Evolutionary conservation across 2,113 vertebrate species (phyloP).

Genomic region (Arizona elegans): DNA sequence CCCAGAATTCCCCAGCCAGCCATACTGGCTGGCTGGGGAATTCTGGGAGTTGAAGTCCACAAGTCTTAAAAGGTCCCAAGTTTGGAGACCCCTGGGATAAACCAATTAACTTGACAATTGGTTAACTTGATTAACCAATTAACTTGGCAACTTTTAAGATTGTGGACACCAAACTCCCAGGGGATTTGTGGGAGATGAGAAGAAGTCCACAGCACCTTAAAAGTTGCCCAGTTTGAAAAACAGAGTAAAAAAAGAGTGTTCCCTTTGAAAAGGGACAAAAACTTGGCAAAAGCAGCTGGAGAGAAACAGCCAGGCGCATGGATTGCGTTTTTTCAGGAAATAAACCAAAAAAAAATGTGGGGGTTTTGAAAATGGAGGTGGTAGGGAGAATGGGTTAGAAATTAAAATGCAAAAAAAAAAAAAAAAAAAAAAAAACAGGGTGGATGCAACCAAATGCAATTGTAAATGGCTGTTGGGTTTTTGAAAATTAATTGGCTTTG

Average conservation of each 20-base stretch:
- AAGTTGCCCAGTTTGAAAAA: background rate
- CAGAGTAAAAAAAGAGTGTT: background rate
- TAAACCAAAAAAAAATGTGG: background rate
- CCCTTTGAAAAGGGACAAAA: background rate
- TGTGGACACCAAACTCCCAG: background rate
- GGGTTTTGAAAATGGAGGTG: background rate
- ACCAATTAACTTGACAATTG: too few species aligned
- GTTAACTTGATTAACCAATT: background rate
- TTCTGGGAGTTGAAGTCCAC: too few species aligned
- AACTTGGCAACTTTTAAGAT: background rate
- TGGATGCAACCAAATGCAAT: background rate
- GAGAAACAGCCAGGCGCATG: background rate
- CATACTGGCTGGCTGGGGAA: too few species aligned
- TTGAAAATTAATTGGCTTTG: background rate
- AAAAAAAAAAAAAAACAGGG: background rate
- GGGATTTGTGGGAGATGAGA: background rate
- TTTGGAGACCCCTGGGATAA: too few species aligned
- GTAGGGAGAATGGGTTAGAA: background rate
- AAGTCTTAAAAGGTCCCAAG: too few species aligned
- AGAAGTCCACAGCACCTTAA: background rate
- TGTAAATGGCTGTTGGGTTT: background rate
- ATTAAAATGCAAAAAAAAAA: background rate
- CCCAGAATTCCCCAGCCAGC: too few species aligned
- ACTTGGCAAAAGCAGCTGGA: background rate
- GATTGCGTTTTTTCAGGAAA: background rate